Evolutionary conservation across 1,140 invertebrate species (phyloP), one percentile per base, ranked within the genome.

Genomic region (Drosophila willistoni): DNA sequence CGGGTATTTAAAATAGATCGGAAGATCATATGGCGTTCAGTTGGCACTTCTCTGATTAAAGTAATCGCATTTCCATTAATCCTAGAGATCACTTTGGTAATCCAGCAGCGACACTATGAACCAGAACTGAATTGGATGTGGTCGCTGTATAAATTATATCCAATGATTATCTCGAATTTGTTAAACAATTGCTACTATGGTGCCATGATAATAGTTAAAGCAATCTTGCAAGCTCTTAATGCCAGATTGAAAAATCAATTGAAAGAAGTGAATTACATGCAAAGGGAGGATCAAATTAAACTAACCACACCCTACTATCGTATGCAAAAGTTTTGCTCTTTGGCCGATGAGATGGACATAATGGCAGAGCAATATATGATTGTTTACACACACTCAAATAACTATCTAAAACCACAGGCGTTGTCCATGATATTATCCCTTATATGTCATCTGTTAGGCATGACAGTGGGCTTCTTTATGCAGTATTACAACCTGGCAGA

Each of bases 111-210:
- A 14, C 73, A 70, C 0, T 54, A 77, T n/a, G 67, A 85, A 12
- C 85, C 86, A 1, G 51, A 90, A 13, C 17, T 70, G 2, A 69
- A 59, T 29, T 64, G 77, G 36, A 39, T 75, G 1, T 89, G 79
- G 79, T 78, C 87, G 0, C 10, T 91, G 0, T 80, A 78, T 55
- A 77, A 59, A n/a, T 60, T 91, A 41, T 64, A 90, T 44, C 90
- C 90, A 0, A 69, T 81, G 61, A 9, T 91, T 6, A 71, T 91
- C 13, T 79, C 87, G 0, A 89, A 83, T 61, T 62, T 91, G 29
- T 63, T 90, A 1, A 90, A 91, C 17, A 91, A 90, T 66, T 81
- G 84, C 42, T 86, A 79, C 19, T 91, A 75, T 41, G 81, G 83
- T 0, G 73, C 74, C n/a, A 83, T 91, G 64, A 64, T 90, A 6